phyloP scores from a whole-genome alignment of 2,888 invertebrate species.

The Tenthredo distinguenda region DNA sequence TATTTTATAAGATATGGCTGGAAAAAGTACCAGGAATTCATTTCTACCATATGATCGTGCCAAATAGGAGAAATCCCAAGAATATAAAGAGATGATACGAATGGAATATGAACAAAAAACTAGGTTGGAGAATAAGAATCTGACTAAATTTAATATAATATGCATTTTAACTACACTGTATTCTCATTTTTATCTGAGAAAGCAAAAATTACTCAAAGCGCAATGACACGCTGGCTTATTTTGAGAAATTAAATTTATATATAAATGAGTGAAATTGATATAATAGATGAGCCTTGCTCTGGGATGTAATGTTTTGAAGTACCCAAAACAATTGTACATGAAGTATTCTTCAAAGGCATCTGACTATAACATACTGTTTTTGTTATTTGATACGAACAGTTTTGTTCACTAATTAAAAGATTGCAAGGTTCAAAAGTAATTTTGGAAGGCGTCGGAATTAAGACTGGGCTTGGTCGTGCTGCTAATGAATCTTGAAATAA shows the following conservation, averaged over 20 bases:
- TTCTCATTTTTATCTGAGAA: neutral
- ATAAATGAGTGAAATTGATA: neutral
- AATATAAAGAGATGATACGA: constrained; percentile 23
- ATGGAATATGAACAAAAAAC: neutral
- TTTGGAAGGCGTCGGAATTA: neutral
- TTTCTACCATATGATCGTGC: constrained; percentile 41
- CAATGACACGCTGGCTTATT: constrained; percentile 5
- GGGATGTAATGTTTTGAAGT: neutral
- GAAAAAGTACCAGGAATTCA: constrained; percentile 33
- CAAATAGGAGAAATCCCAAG: neutral
- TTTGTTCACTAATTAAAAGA: neutral
- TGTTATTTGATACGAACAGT: neutral
- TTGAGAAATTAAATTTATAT: neutral
- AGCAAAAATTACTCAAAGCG: neutral
- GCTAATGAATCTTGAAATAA: constrained; percentile 57
- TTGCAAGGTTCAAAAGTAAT: constrained; percentile 14
- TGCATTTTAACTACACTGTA: constrained; percentile 1
- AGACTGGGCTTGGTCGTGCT: constrained; percentile 51
- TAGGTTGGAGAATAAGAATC: neutral
- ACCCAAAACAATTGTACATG: neutral
- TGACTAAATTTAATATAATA: neutral
- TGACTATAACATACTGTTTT: neutral
- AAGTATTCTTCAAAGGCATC: neutral
- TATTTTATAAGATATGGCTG: constrained; percentile 13
- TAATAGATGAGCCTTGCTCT: neutral